Conservation (phyloP, 2,113 vertebrate species). For the Boulengerochromis microlepis region DNA sequence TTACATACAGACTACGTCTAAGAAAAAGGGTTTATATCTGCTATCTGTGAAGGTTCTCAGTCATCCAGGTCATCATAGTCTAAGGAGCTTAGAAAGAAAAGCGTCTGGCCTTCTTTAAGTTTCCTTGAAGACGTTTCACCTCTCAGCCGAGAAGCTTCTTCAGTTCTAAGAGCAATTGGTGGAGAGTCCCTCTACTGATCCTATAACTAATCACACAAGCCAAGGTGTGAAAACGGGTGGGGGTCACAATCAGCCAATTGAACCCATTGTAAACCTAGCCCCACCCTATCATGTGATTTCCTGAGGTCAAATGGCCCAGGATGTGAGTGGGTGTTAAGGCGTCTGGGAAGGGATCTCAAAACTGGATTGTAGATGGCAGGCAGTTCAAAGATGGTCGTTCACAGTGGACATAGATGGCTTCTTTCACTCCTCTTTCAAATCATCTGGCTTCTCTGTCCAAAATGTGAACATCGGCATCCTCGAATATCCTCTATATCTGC, state of each 20-base stretch:
- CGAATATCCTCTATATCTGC: neutral
- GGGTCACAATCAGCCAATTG: neutral
- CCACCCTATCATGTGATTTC: neutral
- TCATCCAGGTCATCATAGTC: neutral
- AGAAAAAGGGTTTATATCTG: neutral
- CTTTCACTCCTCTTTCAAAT: neutral
- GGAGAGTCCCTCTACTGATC: neutral
- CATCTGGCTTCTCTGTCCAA: neutral
- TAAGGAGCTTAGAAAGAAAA: neutral
- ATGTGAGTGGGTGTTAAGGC: neutral
- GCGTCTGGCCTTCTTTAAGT: neutral
- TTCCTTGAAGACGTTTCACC: neutral
- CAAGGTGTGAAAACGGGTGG: rapidly evolving
- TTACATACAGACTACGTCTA: neutral
- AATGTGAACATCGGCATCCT: neutral
- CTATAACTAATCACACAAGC: rapidly evolving
- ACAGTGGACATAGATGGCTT: neutral
- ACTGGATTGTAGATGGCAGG: neutral
- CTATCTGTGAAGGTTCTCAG: neutral
- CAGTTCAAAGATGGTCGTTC: neutral
- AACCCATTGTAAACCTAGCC: rapidly evolving
- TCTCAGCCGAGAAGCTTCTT: neutral
- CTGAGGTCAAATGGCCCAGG: neutral
- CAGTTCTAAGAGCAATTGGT: neutral
- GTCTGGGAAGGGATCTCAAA: neutral